Conservation (phyloP, 2,113 vertebrate species). For the Arizona elegans region DNA sequence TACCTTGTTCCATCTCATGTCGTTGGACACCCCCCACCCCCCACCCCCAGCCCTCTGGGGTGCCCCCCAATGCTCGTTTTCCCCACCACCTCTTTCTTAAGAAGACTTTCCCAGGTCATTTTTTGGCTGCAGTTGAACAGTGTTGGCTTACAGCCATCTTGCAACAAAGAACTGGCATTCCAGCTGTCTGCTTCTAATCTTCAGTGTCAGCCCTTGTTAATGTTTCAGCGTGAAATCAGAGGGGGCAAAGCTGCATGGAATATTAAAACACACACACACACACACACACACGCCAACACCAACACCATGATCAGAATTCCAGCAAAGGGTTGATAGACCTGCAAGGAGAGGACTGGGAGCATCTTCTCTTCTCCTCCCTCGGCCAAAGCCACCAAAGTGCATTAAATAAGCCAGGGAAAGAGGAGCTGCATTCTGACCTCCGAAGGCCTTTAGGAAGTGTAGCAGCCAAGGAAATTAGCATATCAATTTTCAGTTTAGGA, state of each 20-base stretch:
- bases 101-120: conserved; percentile 91
- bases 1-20: conserved; percentile 63
- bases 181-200: conserved; percentile 99
- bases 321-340: conserved; percentile 82
- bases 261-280: conserved; percentile 59
- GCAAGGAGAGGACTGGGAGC: conserved; percentile 72
- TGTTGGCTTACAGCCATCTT: conserved; percentile 92
- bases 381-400: conserved; percentile 69
- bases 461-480: conserved; percentile 76
- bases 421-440: conserved; percentile 70
- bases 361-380: conserved; percentile 22
- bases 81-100: conserved; percentile 77
- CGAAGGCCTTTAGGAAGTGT: conserved; percentile 64
- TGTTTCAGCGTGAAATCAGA: conserved; percentile 97
- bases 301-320: conserved; percentile 86
- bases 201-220: conserved; percentile 98
- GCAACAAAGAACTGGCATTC: conserved; percentile 98
- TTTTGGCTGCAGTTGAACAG: conserved; percentile 88
- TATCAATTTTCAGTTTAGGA: conserved; percentile 75
- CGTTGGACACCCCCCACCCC: not conserved
- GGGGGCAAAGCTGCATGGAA: conserved; percentile 89
- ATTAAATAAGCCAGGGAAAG: conserved; percentile 56
- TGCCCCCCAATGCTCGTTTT: conserved; percentile 3
- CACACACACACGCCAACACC: no score
- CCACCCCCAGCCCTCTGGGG: conserved; percentile 34